Percentiles rank a stretch among this genome's conserved stretches.
Evolutionary conservation across 2,888 invertebrate genomes (phyloP).

Genomic region (Alsophila aescularia): DNA sequence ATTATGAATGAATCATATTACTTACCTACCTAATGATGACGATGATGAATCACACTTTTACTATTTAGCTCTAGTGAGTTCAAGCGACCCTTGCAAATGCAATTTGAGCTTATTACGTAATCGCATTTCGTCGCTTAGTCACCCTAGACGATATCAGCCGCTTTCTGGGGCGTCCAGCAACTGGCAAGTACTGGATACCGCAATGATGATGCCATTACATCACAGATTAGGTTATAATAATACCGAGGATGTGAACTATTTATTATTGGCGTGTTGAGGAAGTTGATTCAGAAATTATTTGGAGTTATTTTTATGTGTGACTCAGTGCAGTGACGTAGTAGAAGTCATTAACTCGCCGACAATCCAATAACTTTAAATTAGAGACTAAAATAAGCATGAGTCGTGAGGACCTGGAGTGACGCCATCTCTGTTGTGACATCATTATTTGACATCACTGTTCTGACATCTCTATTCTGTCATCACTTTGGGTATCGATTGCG

Average conservation of each 20-base stretch:
- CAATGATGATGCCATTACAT: too few relatives aligned
- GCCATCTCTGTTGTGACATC: too few relatives aligned
- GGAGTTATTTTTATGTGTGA: slow-evolving; percentile 1
- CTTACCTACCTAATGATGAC: too few relatives aligned
- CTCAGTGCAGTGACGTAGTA: not conserved
- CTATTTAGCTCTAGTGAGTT: too few relatives aligned
- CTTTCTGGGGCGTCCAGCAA: not conserved
- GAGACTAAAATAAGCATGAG: too few relatives aligned
- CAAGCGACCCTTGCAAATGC: not conserved
- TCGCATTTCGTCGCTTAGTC: slow-evolving; percentile 4
- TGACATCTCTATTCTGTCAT: too few relatives aligned
- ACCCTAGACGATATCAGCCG: not conserved
- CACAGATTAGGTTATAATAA: not conserved
- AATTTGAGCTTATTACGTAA: slow-evolving; percentile 6
- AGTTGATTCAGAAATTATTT: slow-evolving; percentile 6
- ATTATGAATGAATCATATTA: too few relatives aligned
- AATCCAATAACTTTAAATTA: not conserved
- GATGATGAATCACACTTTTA: slow-evolving; percentile 2
- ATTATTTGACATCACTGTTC: too few relatives aligned
- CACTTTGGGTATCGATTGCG: too few relatives aligned
- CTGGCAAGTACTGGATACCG: too few relatives aligned
- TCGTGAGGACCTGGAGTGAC: too few relatives aligned
- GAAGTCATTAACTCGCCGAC: not conserved
- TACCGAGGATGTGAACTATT: too few relatives aligned
- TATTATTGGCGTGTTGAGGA: not conserved